Evolutionary conservation across 2,113 vertebrate species (phyloP).

Genomic region (Macaca fascicularis): DNA sequence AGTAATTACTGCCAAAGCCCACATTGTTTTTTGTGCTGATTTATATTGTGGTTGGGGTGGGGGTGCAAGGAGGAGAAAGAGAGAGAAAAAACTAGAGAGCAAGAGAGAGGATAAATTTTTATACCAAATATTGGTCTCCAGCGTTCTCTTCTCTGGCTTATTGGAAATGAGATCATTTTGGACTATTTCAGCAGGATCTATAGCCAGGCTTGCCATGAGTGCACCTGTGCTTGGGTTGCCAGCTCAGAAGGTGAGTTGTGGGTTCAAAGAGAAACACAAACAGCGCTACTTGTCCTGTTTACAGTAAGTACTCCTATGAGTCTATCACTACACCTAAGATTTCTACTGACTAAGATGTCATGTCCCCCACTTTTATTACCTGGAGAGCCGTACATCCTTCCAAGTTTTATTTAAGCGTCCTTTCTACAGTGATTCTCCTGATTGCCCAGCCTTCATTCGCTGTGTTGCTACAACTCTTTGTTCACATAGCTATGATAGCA

Average conservation of each 20-base stretch:
- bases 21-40: slow-evolving; percentile 84
- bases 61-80: not conserved
- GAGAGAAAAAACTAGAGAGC: slow-evolving; percentile 31
- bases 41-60: slow-evolving; percentile 82
- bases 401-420: not conserved
- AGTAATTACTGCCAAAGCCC: slow-evolving; percentile 80
- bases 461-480: not conserved
- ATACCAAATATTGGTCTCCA: slow-evolving; percentile 68
- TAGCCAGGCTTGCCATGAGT: not conserved
- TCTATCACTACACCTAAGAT: not conserved
- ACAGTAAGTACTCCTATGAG: not conserved
- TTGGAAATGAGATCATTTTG: slow-evolving; percentile 30
- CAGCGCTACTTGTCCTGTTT: not conserved
- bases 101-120: slow-evolving; percentile 66
- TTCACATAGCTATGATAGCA: not conserved
- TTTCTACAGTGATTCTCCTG: not conserved
- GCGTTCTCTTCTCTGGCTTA: slow-evolving; percentile 60
- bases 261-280: not conserved
- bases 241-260: not conserved
- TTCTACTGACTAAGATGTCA: not conserved
- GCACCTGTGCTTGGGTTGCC: not conserved
- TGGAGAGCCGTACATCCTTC: not conserved
- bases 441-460: not conserved
- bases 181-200: slow-evolving; percentile 13
- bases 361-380: no score